Evolutionary conservation across 2,888 invertebrate species (phyloP).

Genomic region (Hirtodrosophila confusa): DNA sequence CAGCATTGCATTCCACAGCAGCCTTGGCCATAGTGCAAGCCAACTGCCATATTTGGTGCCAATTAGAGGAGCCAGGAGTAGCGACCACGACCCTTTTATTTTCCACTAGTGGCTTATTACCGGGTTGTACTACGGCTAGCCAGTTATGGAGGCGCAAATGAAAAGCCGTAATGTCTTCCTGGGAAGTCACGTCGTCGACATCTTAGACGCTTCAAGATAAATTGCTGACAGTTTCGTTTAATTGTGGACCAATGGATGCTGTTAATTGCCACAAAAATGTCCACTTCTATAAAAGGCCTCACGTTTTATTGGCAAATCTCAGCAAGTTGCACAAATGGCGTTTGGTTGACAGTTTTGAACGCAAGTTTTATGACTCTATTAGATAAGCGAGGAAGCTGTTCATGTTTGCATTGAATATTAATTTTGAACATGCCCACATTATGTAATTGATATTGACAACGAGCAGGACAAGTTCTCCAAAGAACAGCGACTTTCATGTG

Average conservation of each 20-base stretch:
- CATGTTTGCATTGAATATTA: constrained; percentile 52
- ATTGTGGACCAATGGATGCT: constrained; percentile 52
- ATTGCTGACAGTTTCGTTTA: constrained; percentile 80
- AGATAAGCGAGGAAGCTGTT: constrained; percentile 48
- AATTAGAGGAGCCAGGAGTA: constrained; percentile 66
- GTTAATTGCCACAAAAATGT: constrained; percentile 77
- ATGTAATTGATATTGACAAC: constrained; percentile 70
- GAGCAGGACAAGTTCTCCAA: constrained; percentile 48
- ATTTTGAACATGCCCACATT: constrained; percentile 63
- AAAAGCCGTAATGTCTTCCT: constrained; percentile 66
- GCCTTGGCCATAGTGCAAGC: constrained; percentile 45
- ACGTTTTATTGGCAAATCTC: constrained; percentile 53
- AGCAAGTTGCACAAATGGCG: constrained; percentile 17
- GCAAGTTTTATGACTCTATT: constrained; percentile 71
- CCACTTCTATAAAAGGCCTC: constrained; percentile 50
- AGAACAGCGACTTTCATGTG: background rate
- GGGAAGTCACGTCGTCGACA: constrained; percentile 66
- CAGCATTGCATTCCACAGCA: constrained; percentile 54
- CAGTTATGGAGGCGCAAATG: constrained; percentile 83
- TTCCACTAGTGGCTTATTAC: constrained; percentile 51
- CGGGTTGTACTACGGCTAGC: constrained; percentile 41
- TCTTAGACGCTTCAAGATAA: constrained; percentile 60
- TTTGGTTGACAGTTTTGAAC: constrained; percentile 22
- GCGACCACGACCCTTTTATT: constrained; percentile 66
- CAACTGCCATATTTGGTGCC: constrained; percentile 77